These are phyloP conservation scores for Meteorus cinctellus DNA, from an alignment of 2,888 invertebrate species.

Conservation along the genomic window DNA sequence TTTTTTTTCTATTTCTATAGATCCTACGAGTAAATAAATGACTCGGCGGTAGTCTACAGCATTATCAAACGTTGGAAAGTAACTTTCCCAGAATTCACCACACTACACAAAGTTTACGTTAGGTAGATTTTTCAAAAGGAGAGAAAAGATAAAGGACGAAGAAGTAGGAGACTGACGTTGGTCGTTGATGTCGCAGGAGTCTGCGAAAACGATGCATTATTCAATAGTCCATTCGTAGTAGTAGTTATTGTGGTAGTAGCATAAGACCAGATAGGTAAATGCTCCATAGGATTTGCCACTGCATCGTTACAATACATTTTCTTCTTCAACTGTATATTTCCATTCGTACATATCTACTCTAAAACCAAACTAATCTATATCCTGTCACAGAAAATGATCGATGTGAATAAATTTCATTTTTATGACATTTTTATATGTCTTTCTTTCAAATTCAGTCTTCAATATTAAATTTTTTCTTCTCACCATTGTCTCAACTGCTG, in stretches of 20 bases:
- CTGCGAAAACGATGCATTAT: slow-evolving; percentile 62
- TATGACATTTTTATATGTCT: neutral
- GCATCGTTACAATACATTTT: neutral
- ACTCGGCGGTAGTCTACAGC: slow-evolving; percentile 16
- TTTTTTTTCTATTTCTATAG: neutral
- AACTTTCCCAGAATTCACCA: neutral
- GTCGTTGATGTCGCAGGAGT: slow-evolving; percentile 32
- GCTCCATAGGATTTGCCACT: neutral
- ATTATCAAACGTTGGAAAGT: slow-evolving; percentile 32
- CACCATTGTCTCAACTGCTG: neutral
- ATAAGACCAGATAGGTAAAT: neutral
- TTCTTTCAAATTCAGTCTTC: neutral
- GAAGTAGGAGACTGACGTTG: slow-evolving; percentile 25
- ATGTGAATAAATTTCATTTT: neutral
- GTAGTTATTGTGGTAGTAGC: neutral
- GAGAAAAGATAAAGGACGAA: neutral
- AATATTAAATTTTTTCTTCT: neutral
- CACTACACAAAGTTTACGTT: neutral
- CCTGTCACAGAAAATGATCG: neutral
- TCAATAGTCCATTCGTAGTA: slow-evolving; percentile 61
- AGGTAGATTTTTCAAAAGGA: slow-evolving; percentile 6
- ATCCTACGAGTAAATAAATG: slow-evolving; percentile 19
- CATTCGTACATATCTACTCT: neutral
- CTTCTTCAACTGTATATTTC: neutral
- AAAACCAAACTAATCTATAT: neutral